phyloP scores from a whole-genome alignment of 2,113 vertebrate genomes.

The Paramormyrops kingsleyae region DNA sequence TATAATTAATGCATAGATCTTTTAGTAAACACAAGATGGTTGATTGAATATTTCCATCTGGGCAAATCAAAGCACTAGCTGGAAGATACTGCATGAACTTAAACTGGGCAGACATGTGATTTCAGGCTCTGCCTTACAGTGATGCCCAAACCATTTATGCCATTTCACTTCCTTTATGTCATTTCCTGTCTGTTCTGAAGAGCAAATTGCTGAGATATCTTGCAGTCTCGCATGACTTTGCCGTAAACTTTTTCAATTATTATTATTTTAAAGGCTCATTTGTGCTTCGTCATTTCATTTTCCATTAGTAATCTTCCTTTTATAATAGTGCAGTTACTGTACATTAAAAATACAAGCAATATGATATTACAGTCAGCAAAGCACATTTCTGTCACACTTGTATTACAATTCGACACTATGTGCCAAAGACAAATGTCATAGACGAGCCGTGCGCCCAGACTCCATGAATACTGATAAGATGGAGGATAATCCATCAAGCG shows the following conservation, averaged over 20 bases:
- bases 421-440: constrained; percentile 2
- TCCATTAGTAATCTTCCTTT: not conserved
- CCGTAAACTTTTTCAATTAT: not conserved
- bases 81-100: not conserved
- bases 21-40: not conserved
- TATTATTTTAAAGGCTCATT: not conserved
- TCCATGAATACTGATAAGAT: constrained; percentile 1
- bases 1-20: constrained; percentile 8
- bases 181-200: not conserved
- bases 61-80: not conserved
- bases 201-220: not conserved
- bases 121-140: not conserved
- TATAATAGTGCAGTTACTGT: not conserved
- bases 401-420: not conserved
- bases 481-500: not conserved
- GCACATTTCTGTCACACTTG: not conserved
- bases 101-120: not conserved
- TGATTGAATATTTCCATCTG: constrained; percentile 12
- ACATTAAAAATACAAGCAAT: not conserved
- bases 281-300: not conserved
- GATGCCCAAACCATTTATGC: not conserved
- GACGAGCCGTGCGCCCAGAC: not conserved
- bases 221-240: not conserved
- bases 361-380: not conserved
- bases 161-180: not conserved